Evolutionary conservation across 2,797 vertebrate species (phyloP).

Genomic region (Meriones psammophilus): DNA sequence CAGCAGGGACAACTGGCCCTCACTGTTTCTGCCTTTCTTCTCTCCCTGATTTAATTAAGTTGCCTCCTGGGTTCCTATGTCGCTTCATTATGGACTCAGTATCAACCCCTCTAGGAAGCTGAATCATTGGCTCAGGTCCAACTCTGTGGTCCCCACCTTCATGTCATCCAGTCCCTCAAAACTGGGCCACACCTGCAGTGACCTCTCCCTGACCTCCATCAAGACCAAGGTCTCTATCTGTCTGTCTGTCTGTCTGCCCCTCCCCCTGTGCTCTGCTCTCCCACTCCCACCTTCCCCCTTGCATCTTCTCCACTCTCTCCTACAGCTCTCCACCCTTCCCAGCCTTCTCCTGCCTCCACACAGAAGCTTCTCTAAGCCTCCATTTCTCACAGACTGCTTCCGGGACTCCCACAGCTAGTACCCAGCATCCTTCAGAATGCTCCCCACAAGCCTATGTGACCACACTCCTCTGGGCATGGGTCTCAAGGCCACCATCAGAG

Average conservation of each 20-base stretch:
- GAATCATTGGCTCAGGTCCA: background rate
- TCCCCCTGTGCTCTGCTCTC: background rate
- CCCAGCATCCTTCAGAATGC: background rate
- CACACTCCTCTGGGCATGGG: background rate
- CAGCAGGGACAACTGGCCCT: background rate
- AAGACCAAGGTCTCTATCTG: background rate
- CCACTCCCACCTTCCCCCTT: background rate
- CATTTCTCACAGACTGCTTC: background rate
- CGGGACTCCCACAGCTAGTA: background rate
- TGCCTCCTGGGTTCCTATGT: background rate
- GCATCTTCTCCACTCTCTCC: too few relatives aligned
- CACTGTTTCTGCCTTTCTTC: background rate
- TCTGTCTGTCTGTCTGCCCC: background rate
- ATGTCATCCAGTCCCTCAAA: background rate
- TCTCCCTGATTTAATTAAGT: background rate
- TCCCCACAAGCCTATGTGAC: background rate
- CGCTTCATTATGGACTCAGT: background rate
- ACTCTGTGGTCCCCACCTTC: background rate
- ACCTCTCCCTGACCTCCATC: background rate
- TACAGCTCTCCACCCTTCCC: background rate
- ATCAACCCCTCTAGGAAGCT: background rate
- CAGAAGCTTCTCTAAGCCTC: background rate
- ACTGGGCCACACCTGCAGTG: background rate
- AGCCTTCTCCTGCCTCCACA: background rate
- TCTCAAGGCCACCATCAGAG: background rate